Base-by-base conservation (phyloP, 2,888 invertebrate genomes). In the Toxonevra muliebris region DNA sequence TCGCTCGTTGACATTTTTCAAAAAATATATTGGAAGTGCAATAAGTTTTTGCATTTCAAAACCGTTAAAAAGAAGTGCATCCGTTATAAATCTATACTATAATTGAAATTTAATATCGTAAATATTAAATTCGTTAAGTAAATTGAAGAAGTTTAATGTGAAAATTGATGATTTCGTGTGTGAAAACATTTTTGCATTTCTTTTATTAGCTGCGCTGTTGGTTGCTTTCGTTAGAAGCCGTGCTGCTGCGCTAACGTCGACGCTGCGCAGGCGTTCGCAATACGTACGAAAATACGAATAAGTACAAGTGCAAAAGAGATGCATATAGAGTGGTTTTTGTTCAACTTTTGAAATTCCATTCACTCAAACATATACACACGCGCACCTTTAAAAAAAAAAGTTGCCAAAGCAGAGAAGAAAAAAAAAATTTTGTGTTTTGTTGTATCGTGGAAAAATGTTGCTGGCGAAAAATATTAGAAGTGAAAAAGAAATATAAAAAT, bases 231-330 rank as follows among this genome's bases (percentile, higher is more conserved):
- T n/a, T n/a, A 30, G 3, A 30, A 30, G 30, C 30, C 30, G 30
- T 30, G 30, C 30, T 30, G 30, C 7, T 30, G 30, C 53, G 52
- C 17, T 15, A n/a, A n/a, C 20, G 65, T 15, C 30, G 15, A 20
- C 45, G 53, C 42, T 41, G 53, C 52, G 20, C 11, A 55, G 13
- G 19, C 30, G 20, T 55, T 55, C 8, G 48, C 41, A 42, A 62
- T 30, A 13, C 19, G 60, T 53, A 41, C 12, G 48, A 48, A 15
- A 48, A 8, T 48, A 48, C 4, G 53, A 53, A 30, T 62, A 42
- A 20, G n/a, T 65, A 41, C 20, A 45, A 43, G 57, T 57, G 55
- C 15, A 61, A 62, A 61, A 58, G 65, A 57, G 69, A 69, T 59
- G 59, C 50, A 52, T 52, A n/a, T 52, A 57, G 9, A 13, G 20